These are phyloP conservation scores for Hippoglossus stenolepis DNA, from an alignment of 2,113 vertebrate genomes.

Conservation along the genomic window DNA sequence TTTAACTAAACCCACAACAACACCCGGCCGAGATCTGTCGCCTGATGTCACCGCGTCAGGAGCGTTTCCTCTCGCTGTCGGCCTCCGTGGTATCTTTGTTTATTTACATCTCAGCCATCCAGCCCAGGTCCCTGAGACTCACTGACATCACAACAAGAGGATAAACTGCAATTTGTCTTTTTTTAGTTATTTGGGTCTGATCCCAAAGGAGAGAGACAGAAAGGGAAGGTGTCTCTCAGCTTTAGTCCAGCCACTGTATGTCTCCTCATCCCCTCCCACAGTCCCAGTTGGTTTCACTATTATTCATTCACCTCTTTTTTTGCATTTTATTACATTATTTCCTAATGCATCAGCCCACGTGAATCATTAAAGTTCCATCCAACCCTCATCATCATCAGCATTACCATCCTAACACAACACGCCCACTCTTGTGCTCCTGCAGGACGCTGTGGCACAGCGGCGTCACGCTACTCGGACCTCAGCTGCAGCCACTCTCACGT, in stretches of 20 bases:
- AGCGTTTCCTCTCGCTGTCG: no score
- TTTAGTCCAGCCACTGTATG: no score
- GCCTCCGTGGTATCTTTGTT: no score
- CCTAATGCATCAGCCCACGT: slow-evolving; percentile 15
- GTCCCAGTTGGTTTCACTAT: neutral
- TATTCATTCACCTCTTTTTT: neutral
- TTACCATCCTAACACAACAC: neutral
- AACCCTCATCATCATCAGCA: slow-evolving; percentile 8
- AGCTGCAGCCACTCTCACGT: slow-evolving; percentile 61
- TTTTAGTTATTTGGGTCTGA: neutral
- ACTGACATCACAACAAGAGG: neutral
- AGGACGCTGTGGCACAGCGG: slow-evolving; percentile 36
- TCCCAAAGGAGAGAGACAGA: no score
- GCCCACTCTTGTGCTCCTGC: slow-evolving; percentile 34
- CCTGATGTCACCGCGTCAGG: slow-evolving; percentile 13
- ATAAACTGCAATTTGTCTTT: neutral
- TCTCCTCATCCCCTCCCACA: no score
- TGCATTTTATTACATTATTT: neutral
- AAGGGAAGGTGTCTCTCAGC: neutral
- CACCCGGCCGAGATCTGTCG: slow-evolving; percentile 16
- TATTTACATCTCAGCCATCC: neutral
- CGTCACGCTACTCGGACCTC: slow-evolving; percentile 59
- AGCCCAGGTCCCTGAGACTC: neutral
- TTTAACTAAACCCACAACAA: slow-evolving; percentile 31
- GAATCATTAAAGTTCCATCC: slow-evolving; percentile 29